Evolutionary conservation across 2,888 invertebrate species (phyloP).

Genomic region (Ichneumoninae sp.): DNA sequence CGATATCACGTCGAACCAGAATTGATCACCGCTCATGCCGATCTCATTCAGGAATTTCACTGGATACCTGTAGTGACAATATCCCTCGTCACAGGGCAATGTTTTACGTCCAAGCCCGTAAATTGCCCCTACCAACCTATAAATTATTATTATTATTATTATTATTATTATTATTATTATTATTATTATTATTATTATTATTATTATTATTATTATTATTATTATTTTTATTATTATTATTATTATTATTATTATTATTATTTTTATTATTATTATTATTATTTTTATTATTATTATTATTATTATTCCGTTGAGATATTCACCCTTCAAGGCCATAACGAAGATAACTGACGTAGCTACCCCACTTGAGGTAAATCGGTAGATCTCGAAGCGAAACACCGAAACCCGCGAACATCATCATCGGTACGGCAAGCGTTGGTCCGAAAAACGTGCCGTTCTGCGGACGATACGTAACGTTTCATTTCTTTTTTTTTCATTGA

Average conservation of each 20-base stretch:
- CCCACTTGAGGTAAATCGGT: conserved; percentile 94
- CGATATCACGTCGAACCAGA: conserved; percentile 93
- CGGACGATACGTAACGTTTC: conserved; percentile 68
- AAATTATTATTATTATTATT: conserved; percentile 9
- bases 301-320: conserved; percentile 60
- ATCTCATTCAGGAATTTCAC: conserved; percentile 92
- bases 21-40: conserved; percentile 92
- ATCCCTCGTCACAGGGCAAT: conserved; percentile 89
- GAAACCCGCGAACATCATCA: conserved; percentile 99
- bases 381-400: conserved; percentile 95
- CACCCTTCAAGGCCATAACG: conserved; percentile 95
- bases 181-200: not conserved
- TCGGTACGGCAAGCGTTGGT: conserved; percentile 95
- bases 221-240: conserved; percentile 8
- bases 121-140: conserved; percentile 89
- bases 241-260: not conserved
- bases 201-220: not conserved
- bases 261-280: not conserved
- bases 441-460: conserved; percentile 98
- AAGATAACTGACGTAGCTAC: conserved; percentile 95
- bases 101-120: conserved; percentile 92
- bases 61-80: conserved; percentile 94
- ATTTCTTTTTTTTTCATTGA: not conserved
- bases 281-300: not conserved
- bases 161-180: not conserved